Percentiles rank a stretch among this genome's conserved stretches.
These are phyloP conservation scores for Helobdella robusta DNA, from an alignment of 2,888 invertebrate species.

Conservation along the genomic window DNA sequence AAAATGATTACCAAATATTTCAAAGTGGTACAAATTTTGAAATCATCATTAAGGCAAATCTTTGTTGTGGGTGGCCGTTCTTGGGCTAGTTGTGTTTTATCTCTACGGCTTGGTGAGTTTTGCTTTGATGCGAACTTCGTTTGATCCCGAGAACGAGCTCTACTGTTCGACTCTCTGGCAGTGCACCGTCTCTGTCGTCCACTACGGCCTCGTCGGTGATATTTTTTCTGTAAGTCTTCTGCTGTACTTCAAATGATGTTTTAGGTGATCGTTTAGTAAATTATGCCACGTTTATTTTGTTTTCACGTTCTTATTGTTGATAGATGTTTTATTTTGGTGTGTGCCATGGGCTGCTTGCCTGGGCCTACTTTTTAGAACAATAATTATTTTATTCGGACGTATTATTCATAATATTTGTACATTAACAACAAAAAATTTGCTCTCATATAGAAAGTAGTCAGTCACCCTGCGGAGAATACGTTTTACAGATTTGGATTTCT, in stretches of 20 bases:
- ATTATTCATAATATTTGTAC: too few relatives aligned
- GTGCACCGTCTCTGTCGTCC: slow-evolving; percentile 40
- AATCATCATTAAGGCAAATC: slow-evolving; percentile 42
- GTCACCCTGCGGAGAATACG: slow-evolving; percentile 35
- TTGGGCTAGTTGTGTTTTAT: slow-evolving; percentile 49
- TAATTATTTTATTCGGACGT: too few relatives aligned
- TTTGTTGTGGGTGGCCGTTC: slow-evolving; percentile 48
- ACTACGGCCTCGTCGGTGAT: slow-evolving; percentile 40
- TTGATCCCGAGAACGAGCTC: slow-evolving; percentile 35
- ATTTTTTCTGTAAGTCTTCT: slow-evolving; percentile 40
- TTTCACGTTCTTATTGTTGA: too few relatives aligned
- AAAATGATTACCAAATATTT: too few relatives aligned
- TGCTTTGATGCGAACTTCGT: slow-evolving; percentile 43
- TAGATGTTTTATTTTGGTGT: too few relatives aligned
- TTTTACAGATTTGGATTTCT: slow-evolving; percentile 36
- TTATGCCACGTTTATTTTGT: not conserved
- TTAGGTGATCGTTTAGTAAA: not conserved
- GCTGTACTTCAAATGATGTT: too few relatives aligned
- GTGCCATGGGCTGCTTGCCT: not conserved
- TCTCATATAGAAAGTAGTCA: slow-evolving; percentile 34
- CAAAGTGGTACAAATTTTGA: not conserved
- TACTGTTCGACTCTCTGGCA: slow-evolving; percentile 40
- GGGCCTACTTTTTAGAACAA: too few relatives aligned
- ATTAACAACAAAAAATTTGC: too few relatives aligned
- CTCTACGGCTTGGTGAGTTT: slow-evolving; percentile 49